Conservation (phyloP, 2,113 vertebrate genomes). For the Siniperca chuatsi region DNA sequence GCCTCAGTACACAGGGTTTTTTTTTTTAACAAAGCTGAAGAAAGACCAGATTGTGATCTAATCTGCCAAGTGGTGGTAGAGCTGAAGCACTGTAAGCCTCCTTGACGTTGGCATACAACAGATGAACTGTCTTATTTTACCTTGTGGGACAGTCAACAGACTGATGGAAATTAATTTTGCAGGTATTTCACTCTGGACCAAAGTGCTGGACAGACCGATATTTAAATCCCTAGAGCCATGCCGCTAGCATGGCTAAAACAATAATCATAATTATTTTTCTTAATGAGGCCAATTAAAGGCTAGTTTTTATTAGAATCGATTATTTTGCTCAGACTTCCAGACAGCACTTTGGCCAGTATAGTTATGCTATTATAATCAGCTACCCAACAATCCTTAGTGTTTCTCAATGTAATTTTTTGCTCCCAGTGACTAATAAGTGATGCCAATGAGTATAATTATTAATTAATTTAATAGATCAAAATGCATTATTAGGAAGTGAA, state of each 20-base stretch:
- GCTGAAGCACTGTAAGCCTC: too few species aligned
- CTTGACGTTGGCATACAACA: too few species aligned
- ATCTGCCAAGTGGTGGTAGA: too few species aligned
- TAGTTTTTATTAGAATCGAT: background rate
- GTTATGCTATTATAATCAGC: background rate
- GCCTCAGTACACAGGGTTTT: too few species aligned
- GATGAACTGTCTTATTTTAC: too few species aligned
- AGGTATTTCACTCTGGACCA: too few species aligned
- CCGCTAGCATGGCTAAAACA: background rate
- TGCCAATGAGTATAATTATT: background rate
- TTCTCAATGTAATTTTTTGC: background rate
- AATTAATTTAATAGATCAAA: background rate
- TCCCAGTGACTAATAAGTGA: background rate
- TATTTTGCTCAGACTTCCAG: background rate
- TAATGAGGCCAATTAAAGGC: background rate
- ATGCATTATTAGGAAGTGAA: background rate
- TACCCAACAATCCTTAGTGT: background rate
- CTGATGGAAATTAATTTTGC: too few species aligned
- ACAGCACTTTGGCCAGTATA: background rate
- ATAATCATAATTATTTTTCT: background rate
- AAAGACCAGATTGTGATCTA: too few species aligned
- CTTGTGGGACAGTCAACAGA: too few species aligned
- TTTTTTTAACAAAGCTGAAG: too few species aligned
- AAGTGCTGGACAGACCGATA: background rate
- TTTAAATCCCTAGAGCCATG: background rate